phyloP scores from a whole-genome alignment of 2,113 vertebrate genomes.

The Erythrocercus mccallii region DNA sequence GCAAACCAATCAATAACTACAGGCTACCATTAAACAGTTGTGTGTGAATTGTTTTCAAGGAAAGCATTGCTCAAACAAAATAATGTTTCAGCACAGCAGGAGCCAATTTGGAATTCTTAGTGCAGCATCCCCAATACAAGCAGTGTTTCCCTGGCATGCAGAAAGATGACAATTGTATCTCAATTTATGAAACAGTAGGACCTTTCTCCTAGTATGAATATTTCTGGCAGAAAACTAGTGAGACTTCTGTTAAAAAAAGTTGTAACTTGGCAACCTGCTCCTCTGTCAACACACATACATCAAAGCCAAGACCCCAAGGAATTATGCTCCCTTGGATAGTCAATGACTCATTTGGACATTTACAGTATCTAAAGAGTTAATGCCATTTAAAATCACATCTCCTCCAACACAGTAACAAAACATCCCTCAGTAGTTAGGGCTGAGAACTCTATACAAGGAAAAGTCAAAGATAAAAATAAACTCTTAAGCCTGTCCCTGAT shows the following conservation, averaged over 20 bases:
- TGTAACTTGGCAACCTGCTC: background rate
- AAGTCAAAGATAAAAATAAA: conserved; percentile 6
- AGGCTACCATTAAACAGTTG: background rate
- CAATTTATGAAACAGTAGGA: background rate
- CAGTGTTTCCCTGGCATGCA: background rate
- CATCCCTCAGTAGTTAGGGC: background rate
- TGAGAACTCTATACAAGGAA: background rate
- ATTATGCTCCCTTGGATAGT: background rate
- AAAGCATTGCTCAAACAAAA: background rate
- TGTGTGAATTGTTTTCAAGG: background rate
- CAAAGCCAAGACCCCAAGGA: background rate
- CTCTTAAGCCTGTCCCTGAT: background rate
- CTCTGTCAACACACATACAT: background rate
- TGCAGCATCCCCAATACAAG: background rate
- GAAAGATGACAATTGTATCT: background rate
- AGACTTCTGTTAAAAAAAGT: background rate
- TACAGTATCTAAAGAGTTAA: background rate
- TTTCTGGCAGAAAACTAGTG: background rate
- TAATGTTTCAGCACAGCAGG: background rate
- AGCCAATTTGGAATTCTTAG: background rate
- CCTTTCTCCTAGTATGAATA: background rate
- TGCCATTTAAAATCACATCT: background rate
- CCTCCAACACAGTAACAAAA: background rate
- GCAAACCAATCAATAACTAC: background rate
- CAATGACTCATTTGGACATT: background rate